Evolutionary conservation across 2,888 invertebrate genomes (phyloP).

Genomic region (Epinotia bilunana): DNA sequence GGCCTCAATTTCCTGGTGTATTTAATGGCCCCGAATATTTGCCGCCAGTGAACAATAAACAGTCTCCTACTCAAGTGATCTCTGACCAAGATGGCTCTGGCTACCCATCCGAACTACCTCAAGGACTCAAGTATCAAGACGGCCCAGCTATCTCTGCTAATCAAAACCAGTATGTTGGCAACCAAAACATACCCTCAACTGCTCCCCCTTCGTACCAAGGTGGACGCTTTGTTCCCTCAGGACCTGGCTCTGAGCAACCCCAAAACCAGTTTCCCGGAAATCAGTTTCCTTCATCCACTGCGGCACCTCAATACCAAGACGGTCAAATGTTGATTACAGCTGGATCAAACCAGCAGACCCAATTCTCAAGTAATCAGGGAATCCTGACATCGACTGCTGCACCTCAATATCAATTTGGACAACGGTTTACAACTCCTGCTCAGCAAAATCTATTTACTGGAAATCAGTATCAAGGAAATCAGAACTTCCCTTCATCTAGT

Average conservation of each 20-base stretch:
- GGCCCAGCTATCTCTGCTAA: not conserved
- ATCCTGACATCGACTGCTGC: conserved; percentile 11
- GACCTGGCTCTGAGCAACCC: not conserved
- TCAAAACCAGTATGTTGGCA: conserved; percentile 1
- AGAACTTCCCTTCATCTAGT: conserved; percentile 9
- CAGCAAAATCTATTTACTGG: conserved; percentile 22
- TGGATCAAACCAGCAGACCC: not conserved
- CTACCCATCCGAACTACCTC: conserved; percentile 23
- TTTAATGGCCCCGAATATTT: conserved; percentile 23
- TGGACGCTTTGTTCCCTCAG: not conserved
- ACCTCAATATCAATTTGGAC: conserved; percentile 24
- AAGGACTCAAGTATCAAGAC: conserved; percentile 25
- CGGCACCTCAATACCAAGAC: conserved; percentile 15
- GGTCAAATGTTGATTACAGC: conserved; percentile 7
- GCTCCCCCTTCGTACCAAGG: conserved; percentile 19
- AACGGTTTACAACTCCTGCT: conserved; percentile 16
- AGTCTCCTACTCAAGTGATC: not conserved
- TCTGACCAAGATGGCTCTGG: conserved; percentile 1
- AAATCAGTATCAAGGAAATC: conserved; percentile 1
- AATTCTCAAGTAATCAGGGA: not conserved
- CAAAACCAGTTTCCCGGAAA: not conserved
- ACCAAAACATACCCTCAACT: not conserved
- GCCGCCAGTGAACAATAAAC: conserved; percentile 22
- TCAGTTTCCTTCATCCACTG: conserved; percentile 6
- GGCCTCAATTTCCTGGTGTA: conserved; percentile 19